Evolutionary conservation across 2,113 vertebrate species (phyloP).

Genomic region (Bos javanicus): DNA sequence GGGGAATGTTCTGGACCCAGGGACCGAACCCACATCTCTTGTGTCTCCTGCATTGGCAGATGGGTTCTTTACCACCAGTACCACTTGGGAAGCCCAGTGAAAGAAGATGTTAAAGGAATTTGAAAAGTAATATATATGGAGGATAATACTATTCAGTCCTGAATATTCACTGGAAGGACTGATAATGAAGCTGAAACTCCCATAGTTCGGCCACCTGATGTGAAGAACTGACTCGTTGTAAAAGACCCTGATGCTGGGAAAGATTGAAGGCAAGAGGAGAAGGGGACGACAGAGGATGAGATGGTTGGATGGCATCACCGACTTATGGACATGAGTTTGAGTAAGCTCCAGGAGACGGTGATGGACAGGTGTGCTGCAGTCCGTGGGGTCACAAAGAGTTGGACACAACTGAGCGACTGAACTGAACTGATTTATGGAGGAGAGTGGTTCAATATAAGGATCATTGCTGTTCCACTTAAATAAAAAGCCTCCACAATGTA

Average conservation of each 20-base stretch:
- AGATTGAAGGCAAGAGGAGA: not conserved
- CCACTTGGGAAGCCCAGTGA: not conserved
- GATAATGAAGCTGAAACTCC: not conserved
- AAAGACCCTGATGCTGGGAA: not conserved
- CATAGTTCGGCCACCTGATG: not conserved
- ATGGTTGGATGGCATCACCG: not conserved
- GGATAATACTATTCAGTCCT: not conserved
- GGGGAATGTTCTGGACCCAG: not conserved
- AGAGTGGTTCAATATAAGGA: not conserved
- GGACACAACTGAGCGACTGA: not conserved
- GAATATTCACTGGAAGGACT: not conserved
- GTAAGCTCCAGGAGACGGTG: not conserved
- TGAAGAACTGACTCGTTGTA: not conserved
- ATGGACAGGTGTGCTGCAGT: not conserved
- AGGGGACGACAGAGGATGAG: not conserved
- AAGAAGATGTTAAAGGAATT: not conserved
- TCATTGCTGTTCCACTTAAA: not conserved
- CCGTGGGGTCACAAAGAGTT: not conserved
- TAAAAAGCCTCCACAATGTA: not conserved
- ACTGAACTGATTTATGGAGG: not conserved
- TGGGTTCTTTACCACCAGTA: not conserved
- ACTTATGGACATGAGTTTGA: not conserved
- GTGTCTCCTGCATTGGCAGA: not conserved
- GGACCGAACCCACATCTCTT: not conserved
- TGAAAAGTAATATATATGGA: not conserved